phyloP scores from a whole-genome alignment of 2,797 vertebrate species.

The Ctenosaura bakeri region DNA sequence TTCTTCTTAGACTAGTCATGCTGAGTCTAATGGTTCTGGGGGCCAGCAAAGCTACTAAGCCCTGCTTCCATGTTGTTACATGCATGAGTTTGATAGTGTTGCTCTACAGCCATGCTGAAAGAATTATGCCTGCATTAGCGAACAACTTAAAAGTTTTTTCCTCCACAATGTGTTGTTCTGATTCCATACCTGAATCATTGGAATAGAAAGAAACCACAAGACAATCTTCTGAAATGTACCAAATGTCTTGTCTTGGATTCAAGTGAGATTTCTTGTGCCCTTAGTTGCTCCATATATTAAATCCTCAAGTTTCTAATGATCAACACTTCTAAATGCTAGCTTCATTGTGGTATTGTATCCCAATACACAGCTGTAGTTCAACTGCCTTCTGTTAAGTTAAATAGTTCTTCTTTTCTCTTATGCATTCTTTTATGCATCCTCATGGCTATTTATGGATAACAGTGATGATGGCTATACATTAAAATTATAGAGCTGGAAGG shows the following conservation, averaged over 20 bases:
- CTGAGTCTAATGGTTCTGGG: conserved; percentile 74
- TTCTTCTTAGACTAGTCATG: conserved; percentile 71
- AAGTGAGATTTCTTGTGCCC: not conserved
- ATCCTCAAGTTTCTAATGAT: not conserved
- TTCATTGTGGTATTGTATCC: not conserved
- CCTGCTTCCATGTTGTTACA: conserved; percentile 59
- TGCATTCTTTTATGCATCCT: not conserved
- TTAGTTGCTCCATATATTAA: not conserved
- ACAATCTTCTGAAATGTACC: conserved; percentile 8
- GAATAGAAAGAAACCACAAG: not conserved
- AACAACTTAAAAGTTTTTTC: conserved; percentile 40
- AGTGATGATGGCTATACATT: not conserved
- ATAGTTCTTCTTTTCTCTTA: not conserved
- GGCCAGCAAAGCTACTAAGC: conserved; percentile 71
- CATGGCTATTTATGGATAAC: not conserved
- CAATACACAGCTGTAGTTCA: not conserved
- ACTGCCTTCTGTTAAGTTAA: not conserved
- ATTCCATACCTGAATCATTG: not conserved
- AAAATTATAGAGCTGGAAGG: too few species aligned
- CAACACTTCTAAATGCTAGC: not conserved
- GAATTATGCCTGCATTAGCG: conserved; percentile 50
- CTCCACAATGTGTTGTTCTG: not conserved
- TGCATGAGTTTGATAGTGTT: conserved; percentile 59
- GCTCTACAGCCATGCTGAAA: conserved; percentile 45
- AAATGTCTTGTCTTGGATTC: not conserved